Base-by-base conservation (phyloP, 2,888 invertebrate genomes). In the Amorpha juglandis region DNA sequence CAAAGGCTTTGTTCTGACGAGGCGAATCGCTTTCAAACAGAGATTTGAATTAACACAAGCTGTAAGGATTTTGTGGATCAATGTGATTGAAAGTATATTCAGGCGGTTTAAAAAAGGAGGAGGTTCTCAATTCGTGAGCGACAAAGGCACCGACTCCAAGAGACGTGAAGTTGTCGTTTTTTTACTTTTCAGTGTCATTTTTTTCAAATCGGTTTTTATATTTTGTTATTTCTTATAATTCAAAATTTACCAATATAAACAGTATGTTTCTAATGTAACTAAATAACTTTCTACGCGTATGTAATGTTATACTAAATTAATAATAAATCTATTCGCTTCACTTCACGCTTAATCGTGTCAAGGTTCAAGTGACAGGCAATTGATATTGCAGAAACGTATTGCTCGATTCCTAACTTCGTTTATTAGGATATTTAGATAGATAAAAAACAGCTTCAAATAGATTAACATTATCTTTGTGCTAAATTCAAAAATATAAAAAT, bases 351-450 rank as follows among this genome's bases (percentile, higher is more conserved):
- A 74, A 75, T 72, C 67, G 68, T 80, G 82, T 77, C 82, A 81
- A 82, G 82, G 82, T 70, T 78, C 73, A 72, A 70, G 66, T 62
- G 79, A 80, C 80, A 79, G 82, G 81, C 71, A 74, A 75, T 72
- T 71, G 73, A 78, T 76, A 63, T 66, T 69, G 69, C 72, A 69
- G 71, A 75, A 71, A 73, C 64, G 69, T 69, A 67, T 72, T 69
- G 71, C 71, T 72, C 65, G 63, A 50, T 68, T 67, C 65, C 63
- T 63, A 63, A 66, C 67, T n/a, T 38, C 64, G 47, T 62, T 14
- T 33, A 35, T 11, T 63, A 11, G 19, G 19, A 19, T 38, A 58
- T n/a, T 58, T 53, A 7, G 14, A 12, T 33, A n/a, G 8, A n/a
- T 14, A n/a, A 53, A 12, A 47, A 6, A 16, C 48, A 7, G 2